Evolutionary conservation across 2,113 vertebrate species (phyloP).

Genomic region (Calidris pygmaea): DNA sequence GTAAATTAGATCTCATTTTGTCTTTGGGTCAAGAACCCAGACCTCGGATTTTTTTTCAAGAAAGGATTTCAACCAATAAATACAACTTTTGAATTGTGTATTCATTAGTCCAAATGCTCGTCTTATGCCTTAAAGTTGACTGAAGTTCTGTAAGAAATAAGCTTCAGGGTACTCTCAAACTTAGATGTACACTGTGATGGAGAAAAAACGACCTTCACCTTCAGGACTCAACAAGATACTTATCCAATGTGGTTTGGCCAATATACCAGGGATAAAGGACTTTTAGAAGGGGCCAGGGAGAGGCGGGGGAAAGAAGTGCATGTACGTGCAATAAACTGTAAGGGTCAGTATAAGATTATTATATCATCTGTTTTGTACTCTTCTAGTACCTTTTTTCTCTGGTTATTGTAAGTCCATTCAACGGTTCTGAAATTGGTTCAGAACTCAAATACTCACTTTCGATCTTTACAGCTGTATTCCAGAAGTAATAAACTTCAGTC

Average conservation of each 20-base stretch:
- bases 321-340: not conserved
- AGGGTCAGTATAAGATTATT: not conserved
- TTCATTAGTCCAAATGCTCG: not conserved
- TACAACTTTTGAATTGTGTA: not conserved
- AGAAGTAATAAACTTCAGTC: not conserved
- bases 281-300: fast-evolving
- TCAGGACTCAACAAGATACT: not conserved
- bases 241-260: not conserved
- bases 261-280: not conserved
- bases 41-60: not conserved
- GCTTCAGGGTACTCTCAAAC: not conserved
- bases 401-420: not conserved
- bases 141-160: not conserved
- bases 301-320: not conserved
- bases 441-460: not conserved
- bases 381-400: not conserved
- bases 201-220: not conserved
- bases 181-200: not conserved
- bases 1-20: not conserved
- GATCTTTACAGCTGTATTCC: not conserved
- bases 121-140: not conserved
- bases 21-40: not conserved
- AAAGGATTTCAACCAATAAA: not conserved
- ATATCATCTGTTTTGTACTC: not conserved
- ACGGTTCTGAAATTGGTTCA: not conserved